Base-by-base conservation (phyloP, 2,888 invertebrate species). In the Adelognathus sp. region DNA sequence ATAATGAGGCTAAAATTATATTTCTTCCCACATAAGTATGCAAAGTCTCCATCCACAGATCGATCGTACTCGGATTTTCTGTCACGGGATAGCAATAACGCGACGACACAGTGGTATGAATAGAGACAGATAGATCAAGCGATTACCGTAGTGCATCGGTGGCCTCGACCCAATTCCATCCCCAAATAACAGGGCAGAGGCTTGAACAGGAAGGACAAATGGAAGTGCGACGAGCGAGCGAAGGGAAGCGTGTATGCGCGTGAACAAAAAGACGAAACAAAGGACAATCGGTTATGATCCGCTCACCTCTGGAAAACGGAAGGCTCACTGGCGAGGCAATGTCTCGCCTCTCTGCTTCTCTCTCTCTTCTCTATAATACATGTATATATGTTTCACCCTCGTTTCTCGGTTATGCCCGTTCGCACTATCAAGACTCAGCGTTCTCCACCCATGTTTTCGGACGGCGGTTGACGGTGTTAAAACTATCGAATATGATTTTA, bases 211-310 rank as follows among this genome's bases (percentile, higher is more conserved):
- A 39, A 33, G 56, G 67, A 76, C 64, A 61, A 63, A 63, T 66
- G 52, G 36, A 46, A 50, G 63, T 56, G 61, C 58, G 56, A 74
- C 67, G 66, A 14, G 36, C 16, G 66, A 36, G 58, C 64, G 66
- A 46, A 58, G 54, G 61, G 56, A 21, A 52, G 58, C 81, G 79
- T 61, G 74, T 46, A 27, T 63, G 63, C 81, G 83, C 60, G 82
- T 64, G 81, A 84, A 86, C 84, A 86, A 86, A 85, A 82, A 82
- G 74, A 79, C 76, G 82, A 83, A 82, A 84, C 84, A 86, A 84
- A 83, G 72, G 84, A 86, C 86, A 85, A 88, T 88, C 84, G 84
- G 84, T 86, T 84, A 84, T 85, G 84, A 84, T 87, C 85, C 82
- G 83, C 81, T 82, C 75, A 80, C 72, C 80, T 72, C 74, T 39